phyloP scores from a whole-genome alignment of 2,797 vertebrate species.

The Clarias fuscus region DNA sequence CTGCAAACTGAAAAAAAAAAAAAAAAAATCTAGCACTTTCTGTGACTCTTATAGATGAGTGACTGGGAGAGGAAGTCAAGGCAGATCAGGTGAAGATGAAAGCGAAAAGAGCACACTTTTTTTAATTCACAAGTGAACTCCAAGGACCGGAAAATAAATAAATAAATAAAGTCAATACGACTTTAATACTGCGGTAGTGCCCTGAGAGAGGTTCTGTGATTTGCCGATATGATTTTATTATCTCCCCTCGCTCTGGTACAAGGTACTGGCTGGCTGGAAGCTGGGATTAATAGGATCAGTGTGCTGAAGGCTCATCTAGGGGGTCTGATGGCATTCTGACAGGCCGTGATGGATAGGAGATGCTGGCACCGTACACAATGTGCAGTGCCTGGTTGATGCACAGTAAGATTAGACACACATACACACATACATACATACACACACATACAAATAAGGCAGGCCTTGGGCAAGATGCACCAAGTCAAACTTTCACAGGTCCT shows the following conservation, averaged over 20 bases:
- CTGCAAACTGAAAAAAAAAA: background rate
- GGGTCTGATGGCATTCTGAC: constrained; percentile 75
- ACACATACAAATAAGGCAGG: constrained; percentile 65
- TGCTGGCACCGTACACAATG: constrained; percentile 67
- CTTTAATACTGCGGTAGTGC: constrained; percentile 63
- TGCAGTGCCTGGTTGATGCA: constrained; percentile 72
- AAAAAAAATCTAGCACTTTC: constrained; percentile 32
- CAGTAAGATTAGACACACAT: constrained; percentile 80
- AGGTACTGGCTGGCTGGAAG: constrained; percentile 64
- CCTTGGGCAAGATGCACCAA: constrained; percentile 52
- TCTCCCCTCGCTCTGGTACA: constrained; percentile 69
- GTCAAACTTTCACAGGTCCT: constrained; percentile 23
- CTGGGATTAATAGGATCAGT: constrained; percentile 76
- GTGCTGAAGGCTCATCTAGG: constrained; percentile 72
- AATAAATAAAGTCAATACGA: constrained; percentile 65
- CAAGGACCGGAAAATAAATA: constrained; percentile 56
- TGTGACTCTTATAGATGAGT: constrained; percentile 33
- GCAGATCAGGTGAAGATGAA: constrained; percentile 26
- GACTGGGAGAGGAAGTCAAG: constrained; percentile 29
- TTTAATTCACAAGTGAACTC: constrained; percentile 60
- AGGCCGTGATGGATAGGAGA: constrained; percentile 75
- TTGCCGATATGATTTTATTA: constrained; percentile 75
- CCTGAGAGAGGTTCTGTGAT: constrained; percentile 68
- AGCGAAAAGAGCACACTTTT: constrained; percentile 49
- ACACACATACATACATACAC: constrained; percentile 57